Base-by-base conservation (phyloP, 1,140 invertebrate genomes). In the Belonocnema kinseyi region DNA sequence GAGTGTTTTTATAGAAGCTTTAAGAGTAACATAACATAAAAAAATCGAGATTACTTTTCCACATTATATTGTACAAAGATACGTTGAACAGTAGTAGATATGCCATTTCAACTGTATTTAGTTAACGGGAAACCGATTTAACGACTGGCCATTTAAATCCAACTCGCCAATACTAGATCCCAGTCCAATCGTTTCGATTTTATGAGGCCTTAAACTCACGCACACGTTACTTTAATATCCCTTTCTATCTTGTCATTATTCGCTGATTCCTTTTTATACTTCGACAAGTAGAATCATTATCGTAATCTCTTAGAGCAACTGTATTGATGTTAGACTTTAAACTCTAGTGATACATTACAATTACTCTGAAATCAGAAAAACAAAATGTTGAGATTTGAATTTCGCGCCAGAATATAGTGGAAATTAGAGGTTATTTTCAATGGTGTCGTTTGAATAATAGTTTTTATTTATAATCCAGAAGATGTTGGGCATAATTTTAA, bases 241-340 rank as follows among this genome's bases (percentile, higher is more conserved):
- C 61, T 77, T 77, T 80, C 70, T 79, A 74, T 61, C 61, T 66
- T 66, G 72, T 80, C 78, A 79, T 79, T 79, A 75, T 76, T 73
- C 53, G 16, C 50, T 66, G 26, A 66, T 66, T 66, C 61, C 40
- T 66, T 66, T 33, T 66, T 66, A 26, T 33, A 66, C 13, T 66
- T 26, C 33, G n/a, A 66, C 26, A 66, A 66, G 61, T 66, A 40
- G 16, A 66, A 40, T 66, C 61, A 66, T 66, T 66, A 40, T 40
- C 21, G 58, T 3, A 46, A 66, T n/a, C 26, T 66, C 61, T 33
- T 5, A 3, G 26, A 33, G 26, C 26, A 33, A 33, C 26, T 33
- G 3, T 33, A 33, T 33, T 33, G 5, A 33, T 33, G 2, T 33
- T 33, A 33, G 2, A 4, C 5, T 33, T 33, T 33, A 33, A 33